A percentile compares a stretch with the other conserved stretches of the same genome.
These are phyloP conservation scores for Synodontis membranacea DNA, from an alignment of 2,113 vertebrate genomes.

Conservation along the genomic window DNA sequence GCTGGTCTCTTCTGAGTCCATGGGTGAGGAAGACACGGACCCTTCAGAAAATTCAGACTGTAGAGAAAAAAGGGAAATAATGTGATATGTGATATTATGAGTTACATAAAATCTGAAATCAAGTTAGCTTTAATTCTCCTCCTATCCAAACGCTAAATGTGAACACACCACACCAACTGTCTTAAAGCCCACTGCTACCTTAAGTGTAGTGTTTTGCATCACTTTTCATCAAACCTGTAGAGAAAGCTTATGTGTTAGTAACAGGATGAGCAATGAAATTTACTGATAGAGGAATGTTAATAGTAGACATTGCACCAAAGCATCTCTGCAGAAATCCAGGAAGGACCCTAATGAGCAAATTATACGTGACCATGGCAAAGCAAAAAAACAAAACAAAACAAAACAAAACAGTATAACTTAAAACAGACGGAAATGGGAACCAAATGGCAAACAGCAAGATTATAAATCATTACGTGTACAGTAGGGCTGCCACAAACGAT, in stretches of 20 bases:
- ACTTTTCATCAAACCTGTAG: neutral
- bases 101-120: neutral
- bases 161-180: neutral
- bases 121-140: neutral
- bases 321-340: neutral
- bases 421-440: neutral
- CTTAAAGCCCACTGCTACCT: neutral
- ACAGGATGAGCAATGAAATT: neutral
- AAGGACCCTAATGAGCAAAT: neutral
- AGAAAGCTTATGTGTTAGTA: neutral
- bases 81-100: neutral
- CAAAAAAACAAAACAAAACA: neutral
- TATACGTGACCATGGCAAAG: neutral
- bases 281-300: neutral
- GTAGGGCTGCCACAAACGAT: too few relatives aligned
- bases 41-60: slow-evolving; percentile 38
- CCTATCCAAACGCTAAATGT: neutral
- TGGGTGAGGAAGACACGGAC: slow-evolving; percentile 37
- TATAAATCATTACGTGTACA: neutral
- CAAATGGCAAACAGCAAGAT: neutral
- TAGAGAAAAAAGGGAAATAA: slow-evolving; percentile 16
- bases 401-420: neutral
- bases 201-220: neutral
- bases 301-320: neutral
- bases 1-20: slow-evolving; percentile 45